Conservation (phyloP, 2,888 invertebrate genomes). For the Acrocera orbiculus region DNA sequence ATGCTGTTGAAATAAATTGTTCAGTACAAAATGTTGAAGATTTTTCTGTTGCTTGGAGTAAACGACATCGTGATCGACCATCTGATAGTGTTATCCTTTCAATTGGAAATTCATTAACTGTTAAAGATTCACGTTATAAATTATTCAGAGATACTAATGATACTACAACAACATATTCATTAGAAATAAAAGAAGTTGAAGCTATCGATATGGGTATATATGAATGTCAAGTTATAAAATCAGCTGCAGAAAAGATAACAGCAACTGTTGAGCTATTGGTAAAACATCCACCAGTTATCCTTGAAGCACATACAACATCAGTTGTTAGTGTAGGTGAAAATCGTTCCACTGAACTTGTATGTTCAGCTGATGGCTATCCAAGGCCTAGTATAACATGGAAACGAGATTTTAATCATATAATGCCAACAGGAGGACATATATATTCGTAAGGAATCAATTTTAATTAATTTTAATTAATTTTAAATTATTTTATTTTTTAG, state of each 20-base stretch:
- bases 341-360: constrained; percentile 35
- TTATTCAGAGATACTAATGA: constrained; percentile 18
- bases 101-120: constrained; percentile 21
- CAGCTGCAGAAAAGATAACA: constrained; percentile 22
- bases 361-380: constrained; percentile 62
- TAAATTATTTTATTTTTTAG: too few species aligned
- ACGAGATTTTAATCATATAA: constrained; percentile 40
- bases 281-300: constrained; percentile 25
- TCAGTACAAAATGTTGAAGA: constrained; percentile 25
- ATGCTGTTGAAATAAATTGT: constrained; percentile 25
- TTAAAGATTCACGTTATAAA: constrained; percentile 24
- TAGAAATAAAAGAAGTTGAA: constrained; percentile 25
- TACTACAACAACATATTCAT: constrained; percentile 21
- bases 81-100: constrained; percentile 23
- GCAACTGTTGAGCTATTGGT: constrained; percentile 23
- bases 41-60: constrained; percentile 26
- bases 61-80: constrained; percentile 19
- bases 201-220: constrained; percentile 26
- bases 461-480: not conserved
- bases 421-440: constrained; percentile 25
- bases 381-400: constrained; percentile 52
- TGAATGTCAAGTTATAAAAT: constrained; percentile 28
- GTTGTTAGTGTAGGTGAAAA: constrained; percentile 22
- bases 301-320: constrained; percentile 21
- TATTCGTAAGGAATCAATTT: not conserved